These are phyloP conservation scores for Caenorhabditis virilis DNA, from an alignment of 2,888 invertebrate genomes.

Conservation along the genomic window DNA sequence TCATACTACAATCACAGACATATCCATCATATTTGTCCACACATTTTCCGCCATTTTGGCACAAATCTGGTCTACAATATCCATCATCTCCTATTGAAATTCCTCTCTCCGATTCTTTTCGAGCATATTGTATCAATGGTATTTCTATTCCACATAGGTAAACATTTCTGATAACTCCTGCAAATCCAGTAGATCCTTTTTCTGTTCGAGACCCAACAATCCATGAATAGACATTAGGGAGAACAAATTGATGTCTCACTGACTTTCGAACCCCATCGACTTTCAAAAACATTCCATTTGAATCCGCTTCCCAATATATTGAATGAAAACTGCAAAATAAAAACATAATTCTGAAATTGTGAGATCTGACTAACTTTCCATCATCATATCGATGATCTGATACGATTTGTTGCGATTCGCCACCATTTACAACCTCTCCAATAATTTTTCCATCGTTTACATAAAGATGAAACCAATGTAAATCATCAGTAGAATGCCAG, in stretches of 20 bases:
- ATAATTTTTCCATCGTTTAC: slow-evolving; percentile 59
- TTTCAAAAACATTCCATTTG: slow-evolving; percentile 37
- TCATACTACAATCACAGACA: slow-evolving; percentile 62
- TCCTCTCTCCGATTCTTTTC: slow-evolving; percentile 50
- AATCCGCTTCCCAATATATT: slow-evolving; percentile 44
- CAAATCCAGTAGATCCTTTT: slow-evolving; percentile 59
- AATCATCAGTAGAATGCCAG: slow-evolving; percentile 61
- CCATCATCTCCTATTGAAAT: slow-evolving; percentile 54
- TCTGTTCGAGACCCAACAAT: slow-evolving; percentile 56
- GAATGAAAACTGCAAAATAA: slow-evolving; percentile 18
- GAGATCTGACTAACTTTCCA: slow-evolving; percentile 50
- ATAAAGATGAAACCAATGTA: slow-evolving; percentile 67
- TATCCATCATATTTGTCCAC: slow-evolving; percentile 65
- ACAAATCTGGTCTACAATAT: slow-evolving; percentile 54
- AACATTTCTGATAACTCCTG: slow-evolving; percentile 60
- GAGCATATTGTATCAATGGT: slow-evolving; percentile 46
- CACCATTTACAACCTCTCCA: slow-evolving; percentile 65
- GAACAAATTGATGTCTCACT: slow-evolving; percentile 21
- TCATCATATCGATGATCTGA: slow-evolving; percentile 57
- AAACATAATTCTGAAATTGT: background rate
- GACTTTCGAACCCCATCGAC: slow-evolving; percentile 37
- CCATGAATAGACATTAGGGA: slow-evolving; percentile 46
- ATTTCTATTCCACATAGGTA: slow-evolving; percentile 62
- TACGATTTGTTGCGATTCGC: slow-evolving; percentile 56
- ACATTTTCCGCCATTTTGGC: slow-evolving; percentile 60